These are phyloP conservation scores for Anguilla obscura DNA, from an alignment of 2,797 vertebrate species.

Conservation along the genomic window DNA sequence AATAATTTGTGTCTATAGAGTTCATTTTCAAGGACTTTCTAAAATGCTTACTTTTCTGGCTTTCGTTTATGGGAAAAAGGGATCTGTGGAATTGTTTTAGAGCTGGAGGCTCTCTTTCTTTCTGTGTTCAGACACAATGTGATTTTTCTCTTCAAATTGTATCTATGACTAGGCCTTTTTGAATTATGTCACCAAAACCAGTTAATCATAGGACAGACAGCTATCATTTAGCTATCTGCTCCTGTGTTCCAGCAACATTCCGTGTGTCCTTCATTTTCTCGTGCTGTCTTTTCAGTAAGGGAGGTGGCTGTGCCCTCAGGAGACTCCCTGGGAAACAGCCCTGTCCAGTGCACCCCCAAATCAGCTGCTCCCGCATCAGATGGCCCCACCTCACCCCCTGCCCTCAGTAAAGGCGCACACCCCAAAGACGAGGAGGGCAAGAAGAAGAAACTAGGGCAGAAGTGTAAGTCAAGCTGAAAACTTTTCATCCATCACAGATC, in stretches of 20 bases:
- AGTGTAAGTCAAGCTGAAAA: slow-evolving; percentile 72
- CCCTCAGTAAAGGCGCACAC: slow-evolving; percentile 61
- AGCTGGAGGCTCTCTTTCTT: slow-evolving; percentile 42
- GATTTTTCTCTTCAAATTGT: slow-evolving; percentile 67
- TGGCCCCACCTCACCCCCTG: slow-evolving; percentile 52
- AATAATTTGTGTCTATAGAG: neutral
- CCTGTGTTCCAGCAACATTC: neutral
- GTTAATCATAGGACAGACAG: slow-evolving; percentile 38
- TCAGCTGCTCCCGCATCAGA: slow-evolving; percentile 60
- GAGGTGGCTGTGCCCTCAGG: slow-evolving; percentile 72
- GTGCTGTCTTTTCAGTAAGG: slow-evolving; percentile 68
- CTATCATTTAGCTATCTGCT: neutral
- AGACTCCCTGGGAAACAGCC: slow-evolving; percentile 52
- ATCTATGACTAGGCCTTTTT: slow-evolving; percentile 59
- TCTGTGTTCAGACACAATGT: slow-evolving; percentile 59
- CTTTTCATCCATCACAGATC: neutral
- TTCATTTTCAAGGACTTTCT: neutral
- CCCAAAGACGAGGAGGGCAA: slow-evolving; percentile 75
- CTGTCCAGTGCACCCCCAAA: slow-evolving; percentile 57
- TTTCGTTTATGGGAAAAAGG: neutral
- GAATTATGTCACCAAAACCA: slow-evolving; percentile 48
- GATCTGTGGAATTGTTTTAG: neutral
- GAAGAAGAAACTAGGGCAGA: slow-evolving; percentile 88
- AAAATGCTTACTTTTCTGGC: neutral
- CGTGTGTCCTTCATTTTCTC: neutral